Evolutionary conservation across 2,888 invertebrate species (phyloP).

Genomic region (Drosophila incognita): DNA sequence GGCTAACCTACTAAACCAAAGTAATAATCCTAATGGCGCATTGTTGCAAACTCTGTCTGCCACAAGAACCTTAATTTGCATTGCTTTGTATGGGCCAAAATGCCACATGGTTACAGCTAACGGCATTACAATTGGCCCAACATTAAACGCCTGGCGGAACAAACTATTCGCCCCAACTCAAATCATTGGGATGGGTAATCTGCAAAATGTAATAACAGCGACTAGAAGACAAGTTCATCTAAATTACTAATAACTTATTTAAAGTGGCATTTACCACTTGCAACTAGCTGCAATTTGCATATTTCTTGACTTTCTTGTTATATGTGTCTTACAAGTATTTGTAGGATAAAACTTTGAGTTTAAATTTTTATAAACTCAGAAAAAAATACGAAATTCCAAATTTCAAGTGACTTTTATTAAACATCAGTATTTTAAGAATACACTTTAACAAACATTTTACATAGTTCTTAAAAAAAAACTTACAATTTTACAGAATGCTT

Average conservation of each 20-base stretch:
- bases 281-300: background rate
- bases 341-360: background rate
- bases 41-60: constrained; percentile 49
- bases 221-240: constrained; percentile 1
- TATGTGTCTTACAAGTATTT: background rate
- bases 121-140: constrained; percentile 27
- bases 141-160: constrained; percentile 36
- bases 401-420: background rate
- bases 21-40: constrained; percentile 55
- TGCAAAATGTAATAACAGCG: constrained; percentile 6
- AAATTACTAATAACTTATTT: constrained; percentile 17
- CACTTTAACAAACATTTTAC: background rate
- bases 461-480: background rate
- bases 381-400: no score
- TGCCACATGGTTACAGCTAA: constrained; percentile 48
- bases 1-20: constrained; percentile 27
- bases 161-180: constrained; percentile 18
- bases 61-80: constrained; percentile 52
- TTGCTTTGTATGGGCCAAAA: constrained; percentile 23
- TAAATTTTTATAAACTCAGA: background rate
- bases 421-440: background rate
- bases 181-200: background rate
- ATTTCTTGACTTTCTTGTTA: background rate
- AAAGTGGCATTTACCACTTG: background rate
- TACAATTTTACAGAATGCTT: no score